These are phyloP conservation scores for Mimachlamys varia DNA, from an alignment of 2,888 invertebrate genomes.

Conservation along the genomic window DNA sequence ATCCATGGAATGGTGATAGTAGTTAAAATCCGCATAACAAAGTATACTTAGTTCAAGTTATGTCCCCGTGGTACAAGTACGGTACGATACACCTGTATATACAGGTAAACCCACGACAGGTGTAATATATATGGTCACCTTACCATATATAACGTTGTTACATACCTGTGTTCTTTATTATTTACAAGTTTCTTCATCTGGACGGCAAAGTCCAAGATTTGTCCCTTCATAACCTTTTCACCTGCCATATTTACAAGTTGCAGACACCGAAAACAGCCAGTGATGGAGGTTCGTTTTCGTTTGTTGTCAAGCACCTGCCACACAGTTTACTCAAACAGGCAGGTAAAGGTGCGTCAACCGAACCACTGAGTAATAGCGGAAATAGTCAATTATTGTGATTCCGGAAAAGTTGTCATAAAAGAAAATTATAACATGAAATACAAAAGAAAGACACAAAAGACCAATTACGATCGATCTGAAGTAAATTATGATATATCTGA, in stretches of 20 bases:
- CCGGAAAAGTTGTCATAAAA: neutral
- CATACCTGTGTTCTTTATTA: conserved; percentile 77
- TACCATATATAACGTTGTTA: neutral
- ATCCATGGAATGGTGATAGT: too few species aligned
- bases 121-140: conserved; percentile 25
- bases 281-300: conserved; percentile 33
- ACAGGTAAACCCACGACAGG: neutral
- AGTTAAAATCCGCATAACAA: too few species aligned
- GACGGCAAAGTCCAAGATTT: conserved; percentile 71
- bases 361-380: conserved; percentile 13
- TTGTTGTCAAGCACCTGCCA: conserved; percentile 28
- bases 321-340: neutral
- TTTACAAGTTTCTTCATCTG: conserved; percentile 79
- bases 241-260: conserved; percentile 59
- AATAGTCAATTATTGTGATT: neutral
- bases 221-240: conserved; percentile 74
- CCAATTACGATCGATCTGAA: neutral
- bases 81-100: neutral
- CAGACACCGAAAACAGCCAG: neutral
- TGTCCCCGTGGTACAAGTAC: too few species aligned
- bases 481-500: neutral
- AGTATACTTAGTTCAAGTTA: too few species aligned
- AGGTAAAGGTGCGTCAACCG: neutral
- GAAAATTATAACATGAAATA: neutral
- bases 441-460: neutral